phyloP scores from a whole-genome alignment of 2,113 vertebrate genomes.

The Typhlomys cinereus region DNA sequence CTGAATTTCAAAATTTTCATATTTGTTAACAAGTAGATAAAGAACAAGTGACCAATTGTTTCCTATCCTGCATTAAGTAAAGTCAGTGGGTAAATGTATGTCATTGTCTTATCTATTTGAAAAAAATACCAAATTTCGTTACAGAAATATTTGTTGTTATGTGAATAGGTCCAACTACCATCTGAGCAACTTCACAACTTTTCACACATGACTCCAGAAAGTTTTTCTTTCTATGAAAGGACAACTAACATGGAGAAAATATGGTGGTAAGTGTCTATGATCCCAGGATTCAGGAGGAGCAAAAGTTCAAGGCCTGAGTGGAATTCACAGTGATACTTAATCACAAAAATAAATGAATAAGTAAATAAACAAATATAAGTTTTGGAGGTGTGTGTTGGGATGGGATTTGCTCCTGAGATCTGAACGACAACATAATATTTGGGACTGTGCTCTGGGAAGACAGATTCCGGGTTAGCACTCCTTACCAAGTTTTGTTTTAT shows the following conservation, averaged over 20 bases:
- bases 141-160: background rate
- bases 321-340: background rate
- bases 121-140: background rate
- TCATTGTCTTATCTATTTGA: background rate
- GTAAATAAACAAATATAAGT: background rate
- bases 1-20: background rate
- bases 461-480: constrained; percentile 51
- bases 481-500: constrained; percentile 59
- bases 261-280: background rate
- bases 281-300: background rate
- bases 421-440: constrained; percentile 50
- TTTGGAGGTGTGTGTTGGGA: background rate
- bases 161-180: background rate
- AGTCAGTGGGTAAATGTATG: accelerated
- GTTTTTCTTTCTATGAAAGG: background rate
- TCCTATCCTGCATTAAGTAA: background rate
- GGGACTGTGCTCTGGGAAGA: constrained; percentile 25
- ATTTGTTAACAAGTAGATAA: background rate
- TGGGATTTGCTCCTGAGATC: background rate
- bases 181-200: background rate
- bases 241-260: background rate
- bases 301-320: background rate
- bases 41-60: background rate
- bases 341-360: background rate
- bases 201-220: background rate